Evolutionary conservation across 2,113 vertebrate species (phyloP).

Genomic region (Dasyprocta punctata): DNA sequence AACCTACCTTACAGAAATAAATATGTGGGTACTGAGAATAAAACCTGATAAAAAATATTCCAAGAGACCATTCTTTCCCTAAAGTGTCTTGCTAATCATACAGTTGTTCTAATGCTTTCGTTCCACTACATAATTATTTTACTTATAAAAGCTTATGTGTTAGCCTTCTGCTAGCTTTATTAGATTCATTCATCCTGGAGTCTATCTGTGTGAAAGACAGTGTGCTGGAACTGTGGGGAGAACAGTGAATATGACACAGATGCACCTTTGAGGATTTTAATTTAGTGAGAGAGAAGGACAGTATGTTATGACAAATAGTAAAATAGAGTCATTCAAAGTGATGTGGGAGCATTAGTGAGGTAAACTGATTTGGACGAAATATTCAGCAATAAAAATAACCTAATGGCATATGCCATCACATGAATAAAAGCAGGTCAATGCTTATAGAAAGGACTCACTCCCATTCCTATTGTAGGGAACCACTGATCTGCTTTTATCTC

Average conservation of each 20-base stretch:
- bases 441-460: not conserved
- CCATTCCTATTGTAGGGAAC: not conserved
- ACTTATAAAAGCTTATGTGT: not conserved
- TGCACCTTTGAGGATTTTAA: not conserved
- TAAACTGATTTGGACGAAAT: not conserved
- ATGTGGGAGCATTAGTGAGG: not conserved
- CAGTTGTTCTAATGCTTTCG: not conserved
- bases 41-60: conserved; percentile 17
- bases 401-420: not conserved
- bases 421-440: not conserved
- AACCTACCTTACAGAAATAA: conserved; percentile 10
- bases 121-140: conserved; percentile 47
- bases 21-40: not conserved
- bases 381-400: conserved; percentile 25
- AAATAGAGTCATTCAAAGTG: not conserved
- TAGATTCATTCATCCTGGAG: not conserved
- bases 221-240: not conserved
- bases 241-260: not conserved
- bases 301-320: not conserved
- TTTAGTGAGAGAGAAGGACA: not conserved
- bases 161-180: not conserved
- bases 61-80: not conserved
- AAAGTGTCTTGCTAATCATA: conserved; percentile 32
- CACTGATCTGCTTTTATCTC: not conserved
- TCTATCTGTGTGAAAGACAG: not conserved